A percentile compares a stretch with the other conserved stretches of the same genome.
Evolutionary conservation across 2,113 vertebrate species (phyloP).

Genomic region (Nycticryphes semicollaris): DNA sequence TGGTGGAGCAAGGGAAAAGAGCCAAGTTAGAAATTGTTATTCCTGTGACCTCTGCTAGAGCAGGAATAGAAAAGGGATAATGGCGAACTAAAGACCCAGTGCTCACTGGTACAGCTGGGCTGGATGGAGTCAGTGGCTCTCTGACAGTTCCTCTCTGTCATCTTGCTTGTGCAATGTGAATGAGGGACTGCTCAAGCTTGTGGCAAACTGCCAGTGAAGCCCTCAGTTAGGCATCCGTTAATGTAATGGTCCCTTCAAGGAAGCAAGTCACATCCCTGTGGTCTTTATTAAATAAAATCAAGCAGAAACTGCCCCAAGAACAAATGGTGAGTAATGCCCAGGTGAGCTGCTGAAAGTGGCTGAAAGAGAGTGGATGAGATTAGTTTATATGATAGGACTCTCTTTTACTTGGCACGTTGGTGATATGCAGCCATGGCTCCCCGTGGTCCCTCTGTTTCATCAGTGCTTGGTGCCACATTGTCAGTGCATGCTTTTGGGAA

Average conservation of each 20-base stretch:
- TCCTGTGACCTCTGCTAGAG: neutral
- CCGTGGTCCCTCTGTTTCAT: neutral
- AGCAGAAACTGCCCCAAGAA: neutral
- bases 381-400: neutral
- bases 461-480: accelerated
- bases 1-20: neutral
- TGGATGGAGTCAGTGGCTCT: neutral
- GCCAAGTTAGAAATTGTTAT: neutral
- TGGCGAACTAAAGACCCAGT: neutral
- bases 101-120: neutral
- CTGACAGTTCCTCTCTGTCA: neutral
- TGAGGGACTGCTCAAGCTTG: neutral
- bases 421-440: neutral
- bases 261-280: neutral
- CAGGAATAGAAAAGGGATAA: neutral
- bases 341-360: neutral
- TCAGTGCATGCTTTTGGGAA: neutral
- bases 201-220: neutral
- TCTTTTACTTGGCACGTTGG: neutral
- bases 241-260: neutral
- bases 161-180: neutral
- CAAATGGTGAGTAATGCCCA: neutral
- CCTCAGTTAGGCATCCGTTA: neutral
- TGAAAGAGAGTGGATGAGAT: neutral
- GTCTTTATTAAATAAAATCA: neutral